Base-by-base conservation (phyloP, 1,140 invertebrate species). In the Chymomyza costata region DNA sequence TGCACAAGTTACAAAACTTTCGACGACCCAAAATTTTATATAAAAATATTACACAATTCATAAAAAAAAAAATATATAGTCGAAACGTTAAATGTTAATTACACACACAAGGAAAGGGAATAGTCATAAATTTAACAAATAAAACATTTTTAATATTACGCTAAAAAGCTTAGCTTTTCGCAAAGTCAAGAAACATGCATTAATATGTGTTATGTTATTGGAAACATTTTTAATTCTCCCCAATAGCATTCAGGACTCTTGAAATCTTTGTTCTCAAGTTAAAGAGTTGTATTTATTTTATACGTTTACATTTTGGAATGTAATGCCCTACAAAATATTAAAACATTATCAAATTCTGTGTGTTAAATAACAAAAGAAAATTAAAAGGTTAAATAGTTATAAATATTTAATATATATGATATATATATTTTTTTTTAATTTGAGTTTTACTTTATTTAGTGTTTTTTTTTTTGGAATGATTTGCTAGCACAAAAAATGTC, bases 1-100 rank as follows among this genome's bases (percentile, higher is more conserved):
- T 76, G 81, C 70, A 81, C 64, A 64, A 62, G 47, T 62, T 71
- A 65, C 45, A 74, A 63, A 62, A 69, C 64, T 62, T 57, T 57
- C 32, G 56, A 47, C 50, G 46, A 68, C 56, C 56, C 43, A 57
- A 53, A 45, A 40, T n/a, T n/a, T n/a, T n/a, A n/a, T n/a, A n/a
- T n/a, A n/a, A n/a, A 48, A 25, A 54, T 21, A 59, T 50, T 43
- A 31, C 50, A 41, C 25, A 45, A 57, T 45, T 58, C 54, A 61
- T 61, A 65, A 65, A 62, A 46, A 43, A 40, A 39, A 59, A 66
- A 59, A 53, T 45, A 54, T 50, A n/a, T 15, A 14, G 5, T 19
- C 6, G 8, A 17, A 39, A 28, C 21, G 41, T 39, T 60, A 48
- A 19, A 44, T 60, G 31, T 50, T 32, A 74, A 65, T 49, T 65